Conservation (phyloP, 2,888 invertebrate genomes). For the Phortica okadai region DNA sequence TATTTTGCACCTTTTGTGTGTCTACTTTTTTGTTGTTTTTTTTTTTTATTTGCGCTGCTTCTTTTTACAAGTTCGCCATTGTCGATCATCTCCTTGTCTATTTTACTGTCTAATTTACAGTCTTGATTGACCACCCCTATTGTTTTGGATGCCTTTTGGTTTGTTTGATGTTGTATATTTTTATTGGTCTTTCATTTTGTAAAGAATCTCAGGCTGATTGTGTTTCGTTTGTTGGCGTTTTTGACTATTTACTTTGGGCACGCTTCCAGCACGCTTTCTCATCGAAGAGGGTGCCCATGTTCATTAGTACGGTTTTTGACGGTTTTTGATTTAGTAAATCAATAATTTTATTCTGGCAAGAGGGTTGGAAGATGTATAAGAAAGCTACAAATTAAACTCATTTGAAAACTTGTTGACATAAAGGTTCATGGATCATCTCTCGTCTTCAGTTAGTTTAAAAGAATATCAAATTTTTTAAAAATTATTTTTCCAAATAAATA, state of each 20-base stretch:
- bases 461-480: background rate
- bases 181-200: slow-evolving; percentile 7
- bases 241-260: slow-evolving; percentile 18
- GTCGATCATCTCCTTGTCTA: background rate
- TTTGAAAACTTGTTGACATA: too few species aligned
- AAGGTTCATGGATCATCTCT: too few species aligned
- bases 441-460: too few species aligned
- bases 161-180: background rate
- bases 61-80: background rate
- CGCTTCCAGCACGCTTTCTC: slow-evolving; percentile 14
- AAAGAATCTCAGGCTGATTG: slow-evolving; percentile 21
- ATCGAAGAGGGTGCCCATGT: background rate
- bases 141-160: background rate
- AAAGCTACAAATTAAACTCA: too few species aligned
- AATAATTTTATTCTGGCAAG: background rate
- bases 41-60: slow-evolving; percentile 3
- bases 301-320: background rate
- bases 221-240: background rate
- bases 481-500: background rate
- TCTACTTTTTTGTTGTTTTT: background rate
- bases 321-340: background rate
- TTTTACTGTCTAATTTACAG: slow-evolving; percentile 28
- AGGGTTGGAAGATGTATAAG: background rate
- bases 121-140: slow-evolving; percentile 27
- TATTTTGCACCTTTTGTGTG: slow-evolving; percentile 27